Evolutionary conservation across 2,113 vertebrate genomes (phyloP).

Genomic region (Callipepla squamata): DNA sequence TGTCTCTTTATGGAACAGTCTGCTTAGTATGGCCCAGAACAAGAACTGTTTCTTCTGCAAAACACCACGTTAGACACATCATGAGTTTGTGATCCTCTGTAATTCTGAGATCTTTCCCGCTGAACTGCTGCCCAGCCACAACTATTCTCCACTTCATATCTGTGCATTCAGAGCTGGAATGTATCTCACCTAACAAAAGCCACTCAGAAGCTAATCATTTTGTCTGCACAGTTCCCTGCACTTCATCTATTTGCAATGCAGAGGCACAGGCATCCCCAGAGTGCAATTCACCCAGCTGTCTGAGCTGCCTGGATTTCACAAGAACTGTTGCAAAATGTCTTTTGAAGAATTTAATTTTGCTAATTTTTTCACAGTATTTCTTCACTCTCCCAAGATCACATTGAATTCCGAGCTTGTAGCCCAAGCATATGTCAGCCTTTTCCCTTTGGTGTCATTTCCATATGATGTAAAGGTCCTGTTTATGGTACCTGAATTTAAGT

Average conservation of each 20-base stretch:
- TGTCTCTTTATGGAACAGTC: background rate
- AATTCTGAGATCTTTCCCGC: constrained; percentile 34
- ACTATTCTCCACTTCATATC: constrained; percentile 23
- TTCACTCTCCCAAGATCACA: background rate
- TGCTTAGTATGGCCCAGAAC: background rate
- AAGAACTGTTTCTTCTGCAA: constrained; percentile 8
- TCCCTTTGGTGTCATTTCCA: background rate
- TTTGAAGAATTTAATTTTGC: background rate
- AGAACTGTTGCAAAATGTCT: background rate
- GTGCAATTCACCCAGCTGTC: background rate
- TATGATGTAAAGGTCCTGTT: background rate
- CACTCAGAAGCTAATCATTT: background rate
- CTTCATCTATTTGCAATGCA: background rate
- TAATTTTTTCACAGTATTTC: background rate
- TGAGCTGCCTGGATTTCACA: background rate
- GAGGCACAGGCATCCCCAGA: background rate
- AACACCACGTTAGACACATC: background rate
- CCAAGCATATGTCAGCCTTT: background rate
- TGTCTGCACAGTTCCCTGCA: background rate
- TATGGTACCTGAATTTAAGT: background rate
- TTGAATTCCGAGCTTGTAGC: background rate
- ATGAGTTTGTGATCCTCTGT: constrained; percentile 12
- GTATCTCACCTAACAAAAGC: constrained; percentile 36
- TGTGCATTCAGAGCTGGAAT: constrained; percentile 1
- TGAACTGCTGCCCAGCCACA: constrained; percentile 54